phyloP scores from a whole-genome alignment of 2,797 vertebrate species.

The Gouania willdenowi region DNA sequence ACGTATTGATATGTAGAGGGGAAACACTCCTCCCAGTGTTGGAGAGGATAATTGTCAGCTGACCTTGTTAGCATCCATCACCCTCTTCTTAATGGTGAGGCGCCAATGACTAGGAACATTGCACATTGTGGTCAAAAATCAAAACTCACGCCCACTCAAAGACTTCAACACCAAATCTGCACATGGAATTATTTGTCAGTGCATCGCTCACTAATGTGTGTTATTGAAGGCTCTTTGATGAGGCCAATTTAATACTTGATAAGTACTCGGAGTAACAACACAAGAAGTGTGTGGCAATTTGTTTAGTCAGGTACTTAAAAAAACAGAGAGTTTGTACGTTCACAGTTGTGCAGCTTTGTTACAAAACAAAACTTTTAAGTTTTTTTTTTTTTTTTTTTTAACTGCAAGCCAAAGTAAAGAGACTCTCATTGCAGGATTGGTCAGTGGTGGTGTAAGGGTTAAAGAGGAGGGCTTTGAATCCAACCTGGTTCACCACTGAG shows the following conservation, averaged over 20 bases:
- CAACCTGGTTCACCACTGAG: no score
- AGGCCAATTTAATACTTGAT: slow-evolving; percentile 29
- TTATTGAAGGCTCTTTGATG: slow-evolving; percentile 56
- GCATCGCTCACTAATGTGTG: slow-evolving; percentile 40
- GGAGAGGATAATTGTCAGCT: slow-evolving; percentile 55
- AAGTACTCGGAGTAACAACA: slow-evolving; percentile 26
- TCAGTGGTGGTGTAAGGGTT: no score
- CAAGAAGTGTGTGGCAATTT: slow-evolving; percentile 18
- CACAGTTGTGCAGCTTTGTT: no score
- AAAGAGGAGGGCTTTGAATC: no score
- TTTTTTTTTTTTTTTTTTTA: no score
- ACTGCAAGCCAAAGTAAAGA: no score
- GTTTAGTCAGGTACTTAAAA: slow-evolving; percentile 20
- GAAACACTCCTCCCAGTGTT: slow-evolving; percentile 16
- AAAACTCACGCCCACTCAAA: slow-evolving; percentile 13
- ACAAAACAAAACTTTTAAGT: no score
- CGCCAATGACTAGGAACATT: slow-evolving; percentile 37
- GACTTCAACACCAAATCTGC: slow-evolving; percentile 17
- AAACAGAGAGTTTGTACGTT: slow-evolving; percentile 11
- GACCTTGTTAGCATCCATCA: slow-evolving; percentile 43
- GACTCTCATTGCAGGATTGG: no score
- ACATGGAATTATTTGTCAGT: slow-evolving; percentile 34
- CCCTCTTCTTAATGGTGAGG: slow-evolving; percentile 23
- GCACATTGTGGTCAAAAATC: slow-evolving; percentile 4
- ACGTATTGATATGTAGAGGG: slow-evolving; percentile 3